Percentiles rank a stretch among this genome's conserved stretches.
Conservation (phyloP, 2,113 vertebrate genomes). For the Cephalopterus ornatus region DNA sequence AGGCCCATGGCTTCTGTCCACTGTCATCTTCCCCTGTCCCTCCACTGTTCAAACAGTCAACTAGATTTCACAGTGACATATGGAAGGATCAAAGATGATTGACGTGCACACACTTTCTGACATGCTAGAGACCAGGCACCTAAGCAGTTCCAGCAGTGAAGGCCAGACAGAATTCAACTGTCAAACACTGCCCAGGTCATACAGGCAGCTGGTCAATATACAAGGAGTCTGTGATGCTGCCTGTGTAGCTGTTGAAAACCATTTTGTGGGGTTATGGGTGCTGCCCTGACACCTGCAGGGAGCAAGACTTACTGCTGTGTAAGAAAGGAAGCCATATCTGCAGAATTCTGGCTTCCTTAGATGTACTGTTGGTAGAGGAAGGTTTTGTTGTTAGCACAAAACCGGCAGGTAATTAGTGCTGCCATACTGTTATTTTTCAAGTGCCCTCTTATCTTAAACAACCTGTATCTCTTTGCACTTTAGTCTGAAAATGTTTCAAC, state of each 20-base stretch:
- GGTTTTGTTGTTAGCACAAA: neutral
- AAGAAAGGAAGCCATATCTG: neutral
- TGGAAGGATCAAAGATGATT: neutral
- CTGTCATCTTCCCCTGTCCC: neutral
- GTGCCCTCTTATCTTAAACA: neutral
- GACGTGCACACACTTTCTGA: neutral
- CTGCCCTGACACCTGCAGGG: neutral
- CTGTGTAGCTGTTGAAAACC: neutral
- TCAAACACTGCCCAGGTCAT: neutral
- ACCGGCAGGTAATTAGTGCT: neutral
- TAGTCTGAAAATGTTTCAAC: neutral
- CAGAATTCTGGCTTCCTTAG: neutral
- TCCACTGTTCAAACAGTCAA: neutral
- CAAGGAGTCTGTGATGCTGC: too few species aligned
- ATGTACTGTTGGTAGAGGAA: neutral
- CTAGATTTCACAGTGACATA: neutral
- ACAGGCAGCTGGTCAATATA: neutral
- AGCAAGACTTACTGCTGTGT: neutral
- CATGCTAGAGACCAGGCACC: neutral
- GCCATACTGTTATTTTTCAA: neutral
- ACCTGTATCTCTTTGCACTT: neutral
- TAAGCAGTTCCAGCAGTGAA: neutral
- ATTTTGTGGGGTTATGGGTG: neutral
- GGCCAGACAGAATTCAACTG: neutral
- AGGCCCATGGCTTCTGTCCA: neutral